phyloP scores from a whole-genome alignment of 2,888 invertebrate genomes.

The Thereva unica region DNA sequence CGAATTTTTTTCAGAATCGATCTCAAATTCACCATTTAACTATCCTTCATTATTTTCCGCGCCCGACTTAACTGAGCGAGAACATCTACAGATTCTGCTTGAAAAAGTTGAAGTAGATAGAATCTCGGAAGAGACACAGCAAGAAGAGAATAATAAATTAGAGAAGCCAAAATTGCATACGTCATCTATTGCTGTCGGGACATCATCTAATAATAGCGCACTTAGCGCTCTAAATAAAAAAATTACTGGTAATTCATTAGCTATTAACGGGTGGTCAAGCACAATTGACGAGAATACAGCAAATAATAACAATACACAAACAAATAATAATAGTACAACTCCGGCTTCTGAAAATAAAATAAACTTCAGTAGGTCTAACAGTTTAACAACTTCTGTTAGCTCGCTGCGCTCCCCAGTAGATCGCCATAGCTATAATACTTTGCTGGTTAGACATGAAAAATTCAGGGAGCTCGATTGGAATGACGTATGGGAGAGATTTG shows the following conservation, averaged over 20 bases:
- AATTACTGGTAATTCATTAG: conserved; percentile 34
- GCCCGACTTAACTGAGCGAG: conserved; percentile 50
- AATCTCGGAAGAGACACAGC: conserved; percentile 46
- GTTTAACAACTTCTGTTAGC: conserved; percentile 50
- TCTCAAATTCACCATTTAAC: conserved; percentile 55
- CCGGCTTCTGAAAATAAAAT: conserved; percentile 6
- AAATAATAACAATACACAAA: conserved; percentile 17
- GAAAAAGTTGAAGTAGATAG: conserved; percentile 58
- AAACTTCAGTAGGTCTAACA: conserved; percentile 52
- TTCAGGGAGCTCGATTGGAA: conserved; percentile 56
- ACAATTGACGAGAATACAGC: conserved; percentile 20
- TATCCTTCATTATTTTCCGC: conserved; percentile 33
- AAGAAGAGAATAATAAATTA: not conserved
- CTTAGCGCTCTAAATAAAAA: not conserved
- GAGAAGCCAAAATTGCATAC: not conserved
- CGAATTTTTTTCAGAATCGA: conserved; percentile 55
- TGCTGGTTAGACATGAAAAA: conserved; percentile 53
- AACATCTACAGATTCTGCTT: conserved; percentile 53
- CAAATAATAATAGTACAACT: conserved; percentile 7
- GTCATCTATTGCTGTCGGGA: conserved; percentile 2
- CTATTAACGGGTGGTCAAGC: conserved; percentile 23
- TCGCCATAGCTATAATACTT: conserved; percentile 54
- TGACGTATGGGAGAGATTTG: conserved; percentile 64
- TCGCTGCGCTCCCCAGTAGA: conserved; percentile 51
- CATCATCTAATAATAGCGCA: not conserved